These are phyloP conservation scores for Oryctes rhinoceros DNA, from an alignment of 1,140 invertebrate genomes.

Conservation along the genomic window DNA sequence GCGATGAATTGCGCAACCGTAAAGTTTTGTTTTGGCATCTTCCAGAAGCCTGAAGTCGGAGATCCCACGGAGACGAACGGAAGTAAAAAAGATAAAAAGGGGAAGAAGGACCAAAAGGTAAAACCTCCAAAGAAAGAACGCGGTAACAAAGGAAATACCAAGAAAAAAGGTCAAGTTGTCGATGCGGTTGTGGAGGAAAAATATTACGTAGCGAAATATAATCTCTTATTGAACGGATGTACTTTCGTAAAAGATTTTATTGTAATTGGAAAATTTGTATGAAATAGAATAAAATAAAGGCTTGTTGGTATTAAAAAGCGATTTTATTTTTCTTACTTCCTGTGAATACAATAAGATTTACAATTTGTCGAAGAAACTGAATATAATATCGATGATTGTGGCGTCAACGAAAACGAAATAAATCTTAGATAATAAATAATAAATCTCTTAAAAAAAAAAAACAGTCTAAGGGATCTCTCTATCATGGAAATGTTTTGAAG, in stretches of 20 bases:
- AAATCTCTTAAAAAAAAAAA: too few relatives aligned
- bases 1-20: background rate
- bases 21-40: background rate
- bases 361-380: too few relatives aligned
- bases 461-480: too few relatives aligned
- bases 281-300: background rate
- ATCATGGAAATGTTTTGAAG: too few relatives aligned
- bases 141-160: background rate
- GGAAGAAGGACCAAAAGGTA: background rate
- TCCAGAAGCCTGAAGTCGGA: background rate
- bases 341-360: too few relatives aligned
- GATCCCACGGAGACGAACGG: background rate
- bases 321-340: too few relatives aligned
- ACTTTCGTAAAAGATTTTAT: constrained; percentile 6
- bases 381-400: too few relatives aligned
- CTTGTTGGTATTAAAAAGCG: too few relatives aligned
- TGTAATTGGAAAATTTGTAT: background rate
- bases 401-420: too few relatives aligned
- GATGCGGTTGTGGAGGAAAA: background rate
- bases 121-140: too few relatives aligned
- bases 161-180: background rate
- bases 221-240: background rate
- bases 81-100: background rate
- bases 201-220: constrained; percentile 5
- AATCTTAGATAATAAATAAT: too few relatives aligned